Evolutionary conservation across 2,888 invertebrate species (phyloP), one percentile per base, ranked within the genome.

Genomic region (Esperia sulphurella): DNA sequence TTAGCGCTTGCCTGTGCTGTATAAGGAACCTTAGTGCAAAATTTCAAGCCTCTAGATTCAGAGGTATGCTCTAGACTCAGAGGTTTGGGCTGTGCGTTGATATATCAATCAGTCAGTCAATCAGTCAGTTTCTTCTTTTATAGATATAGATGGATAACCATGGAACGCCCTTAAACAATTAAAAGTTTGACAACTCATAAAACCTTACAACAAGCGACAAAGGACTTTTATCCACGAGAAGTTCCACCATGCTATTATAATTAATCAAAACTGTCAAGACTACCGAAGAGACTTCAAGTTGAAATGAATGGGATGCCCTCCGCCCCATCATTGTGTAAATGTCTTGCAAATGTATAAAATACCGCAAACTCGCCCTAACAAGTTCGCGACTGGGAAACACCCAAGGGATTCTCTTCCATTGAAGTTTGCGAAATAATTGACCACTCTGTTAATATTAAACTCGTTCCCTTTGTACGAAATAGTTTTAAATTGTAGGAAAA

Each of bases 191-290:
- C 31, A 31, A 10, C 31, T 8, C 31, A 31, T 31, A 31, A 46
- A 46, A 41, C 31, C 35, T 46, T 40, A 33, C 46, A 12, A 41
- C 41, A 41, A 41, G 40, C 38, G 30, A 45, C 44, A 46, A 35
- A 40, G 45, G 28, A 14, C 31, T 12, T 37, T 28, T 45, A 45
- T 45, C 45, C 37, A 31, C 14, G 33, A 40, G 45, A 42, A 46
- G 41, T 46, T 41, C 29, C 28, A 8, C 37, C 14, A 6, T n/a
- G 29, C 41, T 46, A 28, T 41, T 45, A 33, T 41, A 46, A 46
- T 46, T 46, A 46, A 45, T 45, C 38, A n/a, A 14, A 28, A 14
- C 45, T 38, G 45, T 37, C 38, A 45, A 45, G 37, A 37, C 35
- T 8, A 29, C 12, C 12, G 41, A 43, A 48, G 48, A 14, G 10